Evolutionary conservation across 2,113 vertebrate genomes (phyloP).

Genomic region (Triplophysa rosa): DNA sequence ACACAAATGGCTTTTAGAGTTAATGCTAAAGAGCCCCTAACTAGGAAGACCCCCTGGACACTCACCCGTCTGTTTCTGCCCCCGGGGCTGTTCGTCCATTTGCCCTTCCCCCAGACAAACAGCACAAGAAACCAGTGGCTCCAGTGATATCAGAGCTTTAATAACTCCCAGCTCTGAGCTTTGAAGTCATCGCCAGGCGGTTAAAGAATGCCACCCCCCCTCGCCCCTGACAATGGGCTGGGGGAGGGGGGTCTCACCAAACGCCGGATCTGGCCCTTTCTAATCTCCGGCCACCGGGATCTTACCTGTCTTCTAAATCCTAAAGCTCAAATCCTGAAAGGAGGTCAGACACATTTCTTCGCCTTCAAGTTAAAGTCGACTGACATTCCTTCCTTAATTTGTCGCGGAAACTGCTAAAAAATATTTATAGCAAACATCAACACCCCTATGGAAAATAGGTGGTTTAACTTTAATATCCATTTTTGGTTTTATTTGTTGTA

Average conservation of each 20-base stretch:
- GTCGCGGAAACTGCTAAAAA: no score
- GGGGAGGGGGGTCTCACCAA: slow-evolving; percentile 56
- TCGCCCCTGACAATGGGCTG: slow-evolving; percentile 66
- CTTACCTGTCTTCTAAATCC: slow-evolving; percentile 53
- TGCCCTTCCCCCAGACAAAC: slow-evolving; percentile 58
- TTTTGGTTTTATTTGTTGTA: no score
- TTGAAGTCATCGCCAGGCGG: slow-evolving; percentile 78
- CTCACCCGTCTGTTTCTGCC: neutral
- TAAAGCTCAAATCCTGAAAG: slow-evolving; percentile 33
- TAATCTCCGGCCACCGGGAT: slow-evolving; percentile 61
- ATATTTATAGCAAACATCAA: no score
- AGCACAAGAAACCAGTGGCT: slow-evolving; percentile 67
- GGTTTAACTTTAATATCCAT: no score
- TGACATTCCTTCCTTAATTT: no score
- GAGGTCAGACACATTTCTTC: slow-evolving; percentile 7
- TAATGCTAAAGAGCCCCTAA: neutral
- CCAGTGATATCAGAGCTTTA: slow-evolving; percentile 74
- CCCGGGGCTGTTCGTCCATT: slow-evolving; percentile 32
- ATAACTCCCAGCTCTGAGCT: slow-evolving; percentile 72
- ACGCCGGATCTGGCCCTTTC: slow-evolving; percentile 58
- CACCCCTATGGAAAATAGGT: no score
- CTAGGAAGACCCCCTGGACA: slow-evolving; percentile 10
- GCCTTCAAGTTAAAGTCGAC: neutral
- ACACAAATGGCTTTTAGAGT: slow-evolving; percentile 23
- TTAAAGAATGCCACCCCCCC: slow-evolving; percentile 74